phyloP scores from a whole-genome alignment of 2,888 invertebrate species.

The Pherbina coryleti region DNA sequence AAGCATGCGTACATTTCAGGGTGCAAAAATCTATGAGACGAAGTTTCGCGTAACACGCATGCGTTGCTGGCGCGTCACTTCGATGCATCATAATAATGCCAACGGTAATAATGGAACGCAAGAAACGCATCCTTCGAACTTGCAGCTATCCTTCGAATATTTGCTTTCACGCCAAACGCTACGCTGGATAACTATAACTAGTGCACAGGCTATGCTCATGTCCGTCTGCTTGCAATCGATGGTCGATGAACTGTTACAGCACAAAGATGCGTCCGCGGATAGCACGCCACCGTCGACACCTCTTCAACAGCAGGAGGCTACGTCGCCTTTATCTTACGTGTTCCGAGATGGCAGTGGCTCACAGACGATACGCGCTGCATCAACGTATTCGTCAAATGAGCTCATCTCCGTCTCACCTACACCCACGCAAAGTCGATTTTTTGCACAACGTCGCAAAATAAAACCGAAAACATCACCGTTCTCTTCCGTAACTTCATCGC shows the following conservation, averaged over 20 bases:
- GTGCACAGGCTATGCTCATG: conserved; percentile 94
- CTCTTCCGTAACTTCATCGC: conserved; percentile 38
- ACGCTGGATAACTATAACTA: conserved; percentile 93
- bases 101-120: conserved; percentile 23
- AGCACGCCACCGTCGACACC: background rate
- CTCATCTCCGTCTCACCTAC: conserved; percentile 47
- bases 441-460: conserved; percentile 79
- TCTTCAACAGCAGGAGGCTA: background rate
- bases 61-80: conserved; percentile 97
- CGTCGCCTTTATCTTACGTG: conserved; percentile 38
- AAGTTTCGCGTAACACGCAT: conserved; percentile 95
- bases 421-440: conserved; percentile 67
- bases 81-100: conserved; percentile 73
- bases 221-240: conserved; percentile 95
- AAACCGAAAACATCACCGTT: conserved; percentile 73
- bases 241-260: conserved; percentile 85
- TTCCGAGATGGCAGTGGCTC: conserved; percentile 49
- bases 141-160: conserved; percentile 96
- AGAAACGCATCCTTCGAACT: conserved; percentile 56
- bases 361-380: conserved; percentile 21
- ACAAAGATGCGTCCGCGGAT: conserved; percentile 39
- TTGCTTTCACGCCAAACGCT: conserved; percentile 90
- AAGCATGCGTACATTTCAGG: conserved; percentile 76
- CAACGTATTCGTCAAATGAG: conserved; percentile 1
- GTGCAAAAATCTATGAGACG: conserved; percentile 81